Evolutionary conservation across 1,140 invertebrate genomes (phyloP), one percentile per base, ranked within the genome.

Genomic region (Melipona quadrifasciata): DNA sequence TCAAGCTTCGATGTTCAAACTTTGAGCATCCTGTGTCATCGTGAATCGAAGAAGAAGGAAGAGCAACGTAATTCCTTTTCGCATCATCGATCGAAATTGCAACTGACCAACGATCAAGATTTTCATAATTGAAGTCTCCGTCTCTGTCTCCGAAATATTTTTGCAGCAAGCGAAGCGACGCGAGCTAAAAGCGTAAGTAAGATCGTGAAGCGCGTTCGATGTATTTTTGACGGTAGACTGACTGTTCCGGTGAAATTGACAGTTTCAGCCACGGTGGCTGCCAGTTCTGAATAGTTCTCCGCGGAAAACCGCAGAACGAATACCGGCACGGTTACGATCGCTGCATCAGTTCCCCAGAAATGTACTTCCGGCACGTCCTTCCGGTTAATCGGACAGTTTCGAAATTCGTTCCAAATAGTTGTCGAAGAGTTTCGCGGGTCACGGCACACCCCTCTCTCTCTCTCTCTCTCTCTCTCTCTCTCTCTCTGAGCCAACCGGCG

Each of bases 381-480:
- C 88, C 89, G 89, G 89, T 90, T 90, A 90, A 90, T 90, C 88
- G 81, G 88, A 90, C 88, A 88, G 89, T 86, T 90, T 84, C 86
- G 84, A 86, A 88, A 90, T 90, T 84, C 89, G 84, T 86, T 86
- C 78, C 78, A 88, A 88, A 90, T 90, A 90, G 88, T 90, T 90
- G 86, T 68, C 81, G 80, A 88, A 88, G 88, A 88, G 86, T 90
- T 90, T 76, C 80, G 64, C 51, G 72, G 80, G 73, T 76, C 79
- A 79, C 67, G 82, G 51, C 31, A 31, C 31, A 31, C 2, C 31
- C 31, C 31, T n/a, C n/a, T n/a, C n/a, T n/a, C n/a, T n/a, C n/a
- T n/a, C n/a, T n/a, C n/a, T n/a, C n/a, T n/a, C n/a, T n/a, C n/a
- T n/a, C n/a, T n/a, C n/a, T n/a, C n/a, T n/a, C n/a, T n/a, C n/a